Percentiles rank a stretch among this genome's conserved stretches.
Conservation (phyloP, 37 sponge, comb jelly and placozoan species). For the Bolinopsis microptera region DNA sequence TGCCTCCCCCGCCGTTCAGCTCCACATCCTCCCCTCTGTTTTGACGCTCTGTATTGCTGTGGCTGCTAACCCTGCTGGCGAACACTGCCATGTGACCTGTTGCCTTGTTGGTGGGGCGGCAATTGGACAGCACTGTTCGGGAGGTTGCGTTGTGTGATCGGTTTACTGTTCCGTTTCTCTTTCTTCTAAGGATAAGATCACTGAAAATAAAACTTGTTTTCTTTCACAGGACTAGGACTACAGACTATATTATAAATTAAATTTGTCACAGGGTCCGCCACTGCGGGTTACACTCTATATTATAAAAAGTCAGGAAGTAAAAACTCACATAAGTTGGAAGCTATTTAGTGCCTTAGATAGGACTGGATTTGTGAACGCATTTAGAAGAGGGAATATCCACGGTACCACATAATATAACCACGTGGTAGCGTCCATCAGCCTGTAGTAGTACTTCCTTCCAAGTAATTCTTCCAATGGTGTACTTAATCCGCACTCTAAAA, state of each 20-base stretch:
- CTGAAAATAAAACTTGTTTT: too few species aligned
- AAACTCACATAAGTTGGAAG: not conserved
- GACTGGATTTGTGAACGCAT: not conserved
- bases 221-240: too few species aligned
- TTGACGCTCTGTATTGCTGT: not conserved
- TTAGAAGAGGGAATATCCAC: not conserved
- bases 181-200: too few species aligned
- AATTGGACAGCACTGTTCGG: not conserved
- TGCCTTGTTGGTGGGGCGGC: not conserved
- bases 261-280: too few species aligned
- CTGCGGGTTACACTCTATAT: too few species aligned
- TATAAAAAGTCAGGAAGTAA: too few species aligned
- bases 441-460: not conserved
- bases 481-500: not conserved
- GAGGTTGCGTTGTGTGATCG: not conserved
- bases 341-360: not conserved
- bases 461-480: not conserved
- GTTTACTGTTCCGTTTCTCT: not conserved
- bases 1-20: not conserved
- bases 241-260: too few species aligned
- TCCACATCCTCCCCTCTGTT: not conserved
- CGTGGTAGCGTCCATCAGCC: not conserved
- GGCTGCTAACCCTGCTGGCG: not conserved
- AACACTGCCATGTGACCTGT: not conserved
- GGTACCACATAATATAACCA: not conserved